A percentile compares a stretch with the other conserved stretches of the same genome.
These are phyloP conservation scores for Macrotis lagotis DNA, from an alignment of 2,113 vertebrate genomes.

Conservation along the genomic window DNA sequence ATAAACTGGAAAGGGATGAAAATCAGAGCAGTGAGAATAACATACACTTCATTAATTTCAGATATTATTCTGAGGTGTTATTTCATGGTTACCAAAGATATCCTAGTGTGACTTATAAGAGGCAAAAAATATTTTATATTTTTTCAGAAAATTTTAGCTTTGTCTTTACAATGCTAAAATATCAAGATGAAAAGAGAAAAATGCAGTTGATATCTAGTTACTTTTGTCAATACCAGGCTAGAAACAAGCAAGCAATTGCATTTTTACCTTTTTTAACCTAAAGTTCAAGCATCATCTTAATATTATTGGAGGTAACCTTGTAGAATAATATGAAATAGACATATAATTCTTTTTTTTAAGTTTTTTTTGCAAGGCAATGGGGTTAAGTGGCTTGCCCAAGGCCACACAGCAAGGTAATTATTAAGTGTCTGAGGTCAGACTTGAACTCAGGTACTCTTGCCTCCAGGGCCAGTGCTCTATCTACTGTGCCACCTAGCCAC, in stretches of 20 bases:
- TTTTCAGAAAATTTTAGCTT: constrained; percentile 35
- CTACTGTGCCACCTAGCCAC: no score
- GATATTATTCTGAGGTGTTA: neutral
- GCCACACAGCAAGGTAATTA: no score
- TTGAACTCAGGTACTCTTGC: no score
- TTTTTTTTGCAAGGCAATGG: no score
- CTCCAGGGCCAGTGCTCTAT: no score
- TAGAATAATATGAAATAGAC: constrained; percentile 4
- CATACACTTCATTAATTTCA: constrained; percentile 58
- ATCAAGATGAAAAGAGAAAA: constrained; percentile 43
- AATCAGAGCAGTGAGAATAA: constrained; percentile 62
- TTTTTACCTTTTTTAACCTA: constrained; percentile 20
- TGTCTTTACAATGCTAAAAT: constrained; percentile 22
- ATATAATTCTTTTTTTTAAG: no score
- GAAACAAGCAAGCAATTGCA: constrained; percentile 13
- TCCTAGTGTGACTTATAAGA: neutral
- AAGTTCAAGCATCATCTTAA: neutral
- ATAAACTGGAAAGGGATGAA: constrained; percentile 90
- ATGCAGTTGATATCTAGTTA: neutral
- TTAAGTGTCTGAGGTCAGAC: no score
- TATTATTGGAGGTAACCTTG: neutral
- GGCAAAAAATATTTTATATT: neutral
- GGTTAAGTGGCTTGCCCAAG: no score
- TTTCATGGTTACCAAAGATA: constrained; percentile 24
- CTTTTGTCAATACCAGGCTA: neutral